These are phyloP conservation scores for Lophochroa leadbeateri DNA, from an alignment of 2,113 vertebrate species.

Conservation along the genomic window DNA sequence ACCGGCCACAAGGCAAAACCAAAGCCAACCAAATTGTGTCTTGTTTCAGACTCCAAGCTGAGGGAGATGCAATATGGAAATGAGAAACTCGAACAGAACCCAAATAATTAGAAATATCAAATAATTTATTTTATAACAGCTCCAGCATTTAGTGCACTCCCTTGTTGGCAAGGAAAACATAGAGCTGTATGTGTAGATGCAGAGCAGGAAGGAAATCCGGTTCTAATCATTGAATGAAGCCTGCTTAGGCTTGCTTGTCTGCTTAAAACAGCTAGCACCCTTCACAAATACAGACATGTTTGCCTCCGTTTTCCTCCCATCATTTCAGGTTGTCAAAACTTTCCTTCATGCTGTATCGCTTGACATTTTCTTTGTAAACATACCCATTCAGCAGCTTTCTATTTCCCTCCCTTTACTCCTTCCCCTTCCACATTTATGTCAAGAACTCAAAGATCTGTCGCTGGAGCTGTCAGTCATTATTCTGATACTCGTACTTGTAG, in stretches of 20 bases:
- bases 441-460: background rate
- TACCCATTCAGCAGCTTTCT: background rate
- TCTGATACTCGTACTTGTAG: background rate
- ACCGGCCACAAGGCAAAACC: background rate
- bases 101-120: background rate
- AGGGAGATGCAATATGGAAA: background rate
- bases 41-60: background rate
- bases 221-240: background rate
- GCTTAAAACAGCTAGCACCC: background rate
- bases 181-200: background rate
- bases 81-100: background rate
- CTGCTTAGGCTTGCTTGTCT: background rate
- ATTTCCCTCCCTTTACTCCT: background rate
- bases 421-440: background rate
- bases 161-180: background rate
- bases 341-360: background rate
- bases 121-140: background rate
- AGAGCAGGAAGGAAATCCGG: background rate
- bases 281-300: background rate
- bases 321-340: slow-evolving; percentile 34
- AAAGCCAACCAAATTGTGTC: accelerated
- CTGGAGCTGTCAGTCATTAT: background rate
- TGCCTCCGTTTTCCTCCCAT: background rate
- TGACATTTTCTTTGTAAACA: background rate
- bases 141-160: background rate